phyloP scores from a whole-genome alignment of 2,113 vertebrate species.

The Aphelocoma coerulescens region DNA sequence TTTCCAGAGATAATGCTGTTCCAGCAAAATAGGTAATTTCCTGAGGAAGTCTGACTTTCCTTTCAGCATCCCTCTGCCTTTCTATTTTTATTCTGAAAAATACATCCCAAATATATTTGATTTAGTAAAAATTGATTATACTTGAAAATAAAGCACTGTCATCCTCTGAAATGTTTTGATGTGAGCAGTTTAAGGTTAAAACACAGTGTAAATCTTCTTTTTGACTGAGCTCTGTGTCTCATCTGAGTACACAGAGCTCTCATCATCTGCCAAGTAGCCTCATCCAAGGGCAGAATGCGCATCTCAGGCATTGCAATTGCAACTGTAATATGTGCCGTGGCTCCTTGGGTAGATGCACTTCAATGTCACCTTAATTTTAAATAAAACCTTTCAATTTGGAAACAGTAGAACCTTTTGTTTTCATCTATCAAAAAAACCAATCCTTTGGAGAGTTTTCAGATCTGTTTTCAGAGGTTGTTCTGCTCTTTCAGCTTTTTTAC shows the following conservation, averaged over 20 bases:
- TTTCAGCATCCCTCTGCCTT: not conserved
- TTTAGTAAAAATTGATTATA: not conserved
- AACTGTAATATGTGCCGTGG: not conserved
- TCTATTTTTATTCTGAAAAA: not conserved
- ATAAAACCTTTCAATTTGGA: not conserved
- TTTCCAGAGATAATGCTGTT: not conserved
- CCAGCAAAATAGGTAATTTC: conserved; percentile 1
- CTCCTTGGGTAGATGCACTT: not conserved
- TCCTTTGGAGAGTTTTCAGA: not conserved
- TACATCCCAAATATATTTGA: not conserved
- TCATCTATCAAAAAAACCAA: not conserved
- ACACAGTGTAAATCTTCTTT: not conserved
- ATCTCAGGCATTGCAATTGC: not conserved
- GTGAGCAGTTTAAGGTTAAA: not conserved
- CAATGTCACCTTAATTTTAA: conserved; percentile 3
- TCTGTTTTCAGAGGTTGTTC: not conserved
- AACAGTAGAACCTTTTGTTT: not conserved
- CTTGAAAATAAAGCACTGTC: not conserved
- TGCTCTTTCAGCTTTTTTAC: not conserved
- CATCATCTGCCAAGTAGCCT: not conserved
- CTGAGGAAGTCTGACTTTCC: not conserved
- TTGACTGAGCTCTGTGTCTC: not conserved
- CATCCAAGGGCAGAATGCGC: not conserved
- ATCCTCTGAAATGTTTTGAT: not conserved
- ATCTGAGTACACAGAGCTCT: not conserved